Base-by-base conservation (phyloP, 2,797 vertebrate species). In the Phoeniculus purpureus region DNA sequence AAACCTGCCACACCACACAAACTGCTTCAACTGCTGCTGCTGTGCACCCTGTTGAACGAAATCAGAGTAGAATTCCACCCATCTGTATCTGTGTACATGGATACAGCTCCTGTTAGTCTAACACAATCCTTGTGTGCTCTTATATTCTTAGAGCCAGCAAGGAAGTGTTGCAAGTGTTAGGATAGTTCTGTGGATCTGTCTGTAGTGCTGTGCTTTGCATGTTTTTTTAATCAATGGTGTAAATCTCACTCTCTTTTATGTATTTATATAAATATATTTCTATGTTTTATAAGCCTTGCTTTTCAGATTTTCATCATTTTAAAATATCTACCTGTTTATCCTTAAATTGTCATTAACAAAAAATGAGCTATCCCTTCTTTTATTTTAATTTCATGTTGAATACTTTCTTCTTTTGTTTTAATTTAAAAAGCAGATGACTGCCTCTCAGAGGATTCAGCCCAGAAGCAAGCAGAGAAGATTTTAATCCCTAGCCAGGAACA, bases 401-500 rank as follows among this genome's bases (percentile, higher is more conserved):
- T 3, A 43, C 67, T 67, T 54, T 68, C 51, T 85, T 51, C 75
- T n/a, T 96, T 64, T 91, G 21, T 47, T 94, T 59, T 89, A 52
- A 90, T 96, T 81, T 60, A 21, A 89, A 95, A 82, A 77, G 31
- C 93, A 87, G 98, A 94, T 94, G 95, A 94, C 62, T 73, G n/a
- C 19, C 7, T 80, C 64, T 45, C 32, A 4, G 94, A 95, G 16
- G 90, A 85, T 8, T 86, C 93, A 17, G 79, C 94, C 78, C 98
- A 97, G 81, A 97, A 97, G 70, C 93, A 96, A 14, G 52, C 92
- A 29, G 98, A 98, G 88, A 98, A 98, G 85, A 92, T 97, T 52
- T 93, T 98, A 32, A 98, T 97, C 45, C 98, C 98, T 23, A 98
- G 98, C 60, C 98, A 98, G 92, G 99, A 99, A 21, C 98, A 99